Evolutionary conservation across 2,888 invertebrate species (phyloP), one percentile per base, ranked within the genome.

Genomic region (Epistrophella euchroma): DNA sequence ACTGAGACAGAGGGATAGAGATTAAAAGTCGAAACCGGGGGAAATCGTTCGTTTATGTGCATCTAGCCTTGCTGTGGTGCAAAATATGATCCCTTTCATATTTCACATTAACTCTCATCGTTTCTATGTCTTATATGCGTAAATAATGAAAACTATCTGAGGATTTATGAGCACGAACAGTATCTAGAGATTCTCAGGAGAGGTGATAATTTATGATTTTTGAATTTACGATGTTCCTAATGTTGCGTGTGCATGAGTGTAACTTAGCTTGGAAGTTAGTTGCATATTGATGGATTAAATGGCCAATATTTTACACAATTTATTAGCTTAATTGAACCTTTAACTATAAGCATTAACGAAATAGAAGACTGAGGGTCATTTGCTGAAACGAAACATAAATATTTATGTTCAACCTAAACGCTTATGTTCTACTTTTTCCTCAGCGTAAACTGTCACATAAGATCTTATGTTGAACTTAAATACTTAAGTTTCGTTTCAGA

Each of bases 151-250:
- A 47, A 68, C 35, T 50, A 56, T 71, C 7, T 2, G 75, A 70
- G 62, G 81, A 81, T 81, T 81, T 81, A 75, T 62, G 70, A 19
- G 60, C 68, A 80, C 74, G 80, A 73, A 60, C 19, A 32, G 52
- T 68, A 62, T 17, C 43, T 43, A 17, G 45, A 32, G 28, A 47
- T 17, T 58, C 70, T 64, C 2, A 56, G 71, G 62, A 71, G 64
- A 75, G 80, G 80, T 75, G 55, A 70, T 75, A 75, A 75, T 74
- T 75, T 75, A 75, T 80, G 32, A 37, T 50, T 66, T 15, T 28
- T 71, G 43, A 32, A 62, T 55, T 71, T 22, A 77, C 52, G 37
- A 72, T 47, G 19, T 47, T 55, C 55, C 55, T 37, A 22, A 13
- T 13, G 35, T 35, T 32, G 43, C 55, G 55, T 40, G 55, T 64